Evolutionary conservation across 2,797 vertebrate genomes (phyloP).

Genomic region (Acipenser transmontanus): DNA sequence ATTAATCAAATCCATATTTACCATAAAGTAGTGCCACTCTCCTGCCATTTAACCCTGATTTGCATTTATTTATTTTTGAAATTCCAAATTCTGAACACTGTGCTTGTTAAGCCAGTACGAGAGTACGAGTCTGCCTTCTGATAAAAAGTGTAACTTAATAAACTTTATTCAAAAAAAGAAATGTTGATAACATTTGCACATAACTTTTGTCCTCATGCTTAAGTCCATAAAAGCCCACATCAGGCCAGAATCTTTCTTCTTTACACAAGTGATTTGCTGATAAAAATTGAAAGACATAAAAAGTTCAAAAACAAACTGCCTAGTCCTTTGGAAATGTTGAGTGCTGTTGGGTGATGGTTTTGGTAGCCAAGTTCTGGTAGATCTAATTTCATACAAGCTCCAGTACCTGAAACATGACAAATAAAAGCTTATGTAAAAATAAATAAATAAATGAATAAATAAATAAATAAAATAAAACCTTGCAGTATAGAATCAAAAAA

Average conservation of each 20-base stretch:
- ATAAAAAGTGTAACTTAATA: slow-evolving; percentile 28
- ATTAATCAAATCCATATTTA: too few species aligned
- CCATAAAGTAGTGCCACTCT: too few species aligned
- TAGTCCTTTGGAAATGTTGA: slow-evolving; percentile 21
- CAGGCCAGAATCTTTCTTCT: slow-evolving; percentile 25
- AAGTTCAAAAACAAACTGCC: slow-evolving; percentile 22
- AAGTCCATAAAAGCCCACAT: slow-evolving; percentile 26
- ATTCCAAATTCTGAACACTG: too few species aligned
- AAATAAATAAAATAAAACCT: slow-evolving; percentile 10
- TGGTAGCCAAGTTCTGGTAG: slow-evolving; percentile 10
- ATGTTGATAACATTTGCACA: slow-evolving; percentile 34
- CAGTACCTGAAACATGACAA: slow-evolving; percentile 69
- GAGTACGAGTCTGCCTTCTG: neutral
- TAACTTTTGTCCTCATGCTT: slow-evolving; percentile 26
- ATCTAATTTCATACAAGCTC: slow-evolving; percentile 78
- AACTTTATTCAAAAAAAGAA: slow-evolving; percentile 29
- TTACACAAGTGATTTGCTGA: slow-evolving; percentile 26
- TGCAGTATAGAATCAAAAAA: too few species aligned
- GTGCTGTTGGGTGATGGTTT: slow-evolving; percentile 20
- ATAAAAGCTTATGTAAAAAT: slow-evolving; percentile 5
- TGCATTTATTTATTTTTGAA: too few species aligned
- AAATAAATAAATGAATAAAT: neutral
- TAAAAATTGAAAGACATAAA: slow-evolving; percentile 27
- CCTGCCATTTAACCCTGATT: too few species aligned
- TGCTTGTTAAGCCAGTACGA: too few species aligned